phyloP scores from a whole-genome alignment of 2,113 vertebrate genomes.

The Malurus melanocephalus region DNA sequence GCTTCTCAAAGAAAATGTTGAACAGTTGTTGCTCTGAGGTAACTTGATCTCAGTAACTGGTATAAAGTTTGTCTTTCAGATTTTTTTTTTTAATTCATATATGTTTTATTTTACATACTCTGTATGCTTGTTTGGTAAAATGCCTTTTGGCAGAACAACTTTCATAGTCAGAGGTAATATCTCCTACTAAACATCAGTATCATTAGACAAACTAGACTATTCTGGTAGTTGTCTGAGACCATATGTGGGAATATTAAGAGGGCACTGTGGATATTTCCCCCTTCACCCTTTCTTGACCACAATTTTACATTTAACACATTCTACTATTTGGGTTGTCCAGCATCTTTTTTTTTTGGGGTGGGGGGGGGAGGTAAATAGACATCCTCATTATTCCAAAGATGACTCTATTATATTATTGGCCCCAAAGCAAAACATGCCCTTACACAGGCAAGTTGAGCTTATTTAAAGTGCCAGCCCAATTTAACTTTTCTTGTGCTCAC shows the following conservation, averaged over 20 bases:
- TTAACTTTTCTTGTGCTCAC: slow-evolving; percentile 22
- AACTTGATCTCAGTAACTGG: neutral
- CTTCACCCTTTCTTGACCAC: neutral
- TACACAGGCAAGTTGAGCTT: neutral
- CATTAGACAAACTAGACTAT: neutral
- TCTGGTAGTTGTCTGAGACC: neutral
- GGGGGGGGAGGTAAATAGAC: neutral
- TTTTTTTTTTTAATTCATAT: neutral
- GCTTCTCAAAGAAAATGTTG: neutral
- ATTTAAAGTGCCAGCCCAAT: slow-evolving; percentile 22
- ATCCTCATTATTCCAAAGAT: neutral
- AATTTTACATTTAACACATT: neutral
- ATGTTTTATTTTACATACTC: neutral
- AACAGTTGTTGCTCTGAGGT: neutral
- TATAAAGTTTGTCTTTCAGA: neutral
- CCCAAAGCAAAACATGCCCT: neutral
- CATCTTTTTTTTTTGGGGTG: neutral
- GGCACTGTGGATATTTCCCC: neutral
- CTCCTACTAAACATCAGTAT: neutral
- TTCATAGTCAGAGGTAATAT: neutral
- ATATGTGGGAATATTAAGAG: neutral
- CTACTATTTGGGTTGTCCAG: neutral
- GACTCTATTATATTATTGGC: neutral
- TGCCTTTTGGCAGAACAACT: neutral
- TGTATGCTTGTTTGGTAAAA: neutral